Evolutionary conservation across 2,888 invertebrate species (phyloP), one percentile per base, ranked within the genome.

Genomic region (Cantharis rufa): DNA sequence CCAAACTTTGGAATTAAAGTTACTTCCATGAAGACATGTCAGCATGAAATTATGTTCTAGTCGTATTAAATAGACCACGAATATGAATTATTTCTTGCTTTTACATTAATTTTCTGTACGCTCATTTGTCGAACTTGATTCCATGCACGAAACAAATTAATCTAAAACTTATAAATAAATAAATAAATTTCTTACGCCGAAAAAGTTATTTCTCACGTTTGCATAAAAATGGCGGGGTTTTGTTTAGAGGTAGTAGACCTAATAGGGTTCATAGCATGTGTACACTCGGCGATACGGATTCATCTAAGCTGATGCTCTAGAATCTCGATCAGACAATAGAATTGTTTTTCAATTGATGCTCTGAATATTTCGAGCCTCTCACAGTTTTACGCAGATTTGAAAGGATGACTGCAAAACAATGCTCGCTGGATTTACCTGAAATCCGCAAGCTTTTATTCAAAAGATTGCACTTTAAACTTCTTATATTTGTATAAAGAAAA

Each of bases 41-140:
- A 82, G 82, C 79, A 81, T 80, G 80, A 80, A 84, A 82, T 84
- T 84, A 84, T 83, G 79, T 82, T 69, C 75, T 80, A 82, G 82
- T 83, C 83, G 84, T 82, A 83, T 82, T 83, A 82, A 85, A 84
- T 83, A 83, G 84, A 85, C 84, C 84, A 84, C 84, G 84, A 84
- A 84, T 85, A 84, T 83, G 84, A 84, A 85, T 48, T 85, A 85
- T 83, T 24, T 83, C 83, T 82, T 80, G 75, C 75, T 71, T 78
- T 74, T 73, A 74, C 74, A 79, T 79, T 79, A 84, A 85, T 84
- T 85, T 85, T 82, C 48, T n/a, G n/a, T 48, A 48, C 48, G 48
- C 2, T n/a, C 48, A 48, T 48, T 48, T 48, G 48, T n/a, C 48
- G 48, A 48, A 48, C 48, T 48, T 48, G 48, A 48, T 48, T 48